phyloP scores from a whole-genome alignment of 2,888 invertebrate genomes.

The Perdita meconis region DNA sequence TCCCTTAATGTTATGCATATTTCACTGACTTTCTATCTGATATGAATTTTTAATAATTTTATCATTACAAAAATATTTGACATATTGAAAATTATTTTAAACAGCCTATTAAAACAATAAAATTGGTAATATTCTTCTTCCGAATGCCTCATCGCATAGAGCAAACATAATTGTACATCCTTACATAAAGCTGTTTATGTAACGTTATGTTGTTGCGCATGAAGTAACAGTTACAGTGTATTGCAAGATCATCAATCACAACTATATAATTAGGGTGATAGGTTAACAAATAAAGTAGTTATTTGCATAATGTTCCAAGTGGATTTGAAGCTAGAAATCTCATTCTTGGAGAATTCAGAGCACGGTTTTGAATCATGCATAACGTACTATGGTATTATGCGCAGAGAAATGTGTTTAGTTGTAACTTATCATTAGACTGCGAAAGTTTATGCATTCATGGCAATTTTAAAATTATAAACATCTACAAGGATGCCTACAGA shows the following conservation, averaged over 20 bases:
- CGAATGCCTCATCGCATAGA: conserved; percentile 2
- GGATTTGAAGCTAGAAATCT: conserved; percentile 20
- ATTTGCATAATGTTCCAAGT: conserved; percentile 71
- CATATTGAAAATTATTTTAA: neutral
- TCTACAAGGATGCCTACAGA: too few relatives aligned
- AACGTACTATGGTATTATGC: neutral
- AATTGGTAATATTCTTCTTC: neutral
- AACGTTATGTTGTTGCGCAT: conserved; percentile 45
- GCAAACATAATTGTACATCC: conserved; percentile 32
- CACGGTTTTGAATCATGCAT: neutral
- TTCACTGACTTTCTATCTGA: neutral
- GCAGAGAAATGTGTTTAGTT: conserved; percentile 16
- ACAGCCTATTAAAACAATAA: neutral
- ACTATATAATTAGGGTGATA: conserved; percentile 68
- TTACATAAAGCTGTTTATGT: conserved; percentile 62
- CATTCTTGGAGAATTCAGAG: conserved; percentile 15
- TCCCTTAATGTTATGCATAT: too few relatives aligned
- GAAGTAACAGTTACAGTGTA: conserved; percentile 54
- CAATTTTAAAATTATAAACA: too few relatives aligned
- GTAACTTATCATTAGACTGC: neutral
- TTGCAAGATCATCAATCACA: conserved; percentile 67
- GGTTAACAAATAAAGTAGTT: conserved; percentile 68
- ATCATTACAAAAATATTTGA: too few relatives aligned
- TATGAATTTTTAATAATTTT: too few relatives aligned
- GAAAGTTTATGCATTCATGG: too few relatives aligned